These are phyloP conservation scores for Oceanodroma tethys DNA, from an alignment of 2,113 vertebrate species.

Conservation along the genomic window DNA sequence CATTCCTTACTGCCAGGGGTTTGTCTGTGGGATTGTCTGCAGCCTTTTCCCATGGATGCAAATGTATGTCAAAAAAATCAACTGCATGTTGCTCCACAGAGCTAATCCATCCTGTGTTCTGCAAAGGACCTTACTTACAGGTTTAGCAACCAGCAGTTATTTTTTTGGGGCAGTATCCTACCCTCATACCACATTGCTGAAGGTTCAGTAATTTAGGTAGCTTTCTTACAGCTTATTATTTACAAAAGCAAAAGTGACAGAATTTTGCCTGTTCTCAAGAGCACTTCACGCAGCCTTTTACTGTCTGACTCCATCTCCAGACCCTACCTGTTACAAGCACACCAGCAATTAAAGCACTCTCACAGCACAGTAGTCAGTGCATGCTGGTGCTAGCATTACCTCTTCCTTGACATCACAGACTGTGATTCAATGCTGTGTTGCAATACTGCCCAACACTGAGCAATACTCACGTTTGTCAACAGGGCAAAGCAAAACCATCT, in stretches of 20 bases:
- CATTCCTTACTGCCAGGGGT: background rate
- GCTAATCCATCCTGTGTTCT: background rate
- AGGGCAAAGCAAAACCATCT: background rate
- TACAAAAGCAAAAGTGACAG: background rate
- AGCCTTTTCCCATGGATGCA: background rate
- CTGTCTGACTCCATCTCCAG: background rate
- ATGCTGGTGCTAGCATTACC: background rate
- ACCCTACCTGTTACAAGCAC: background rate
- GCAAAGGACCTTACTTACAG: background rate
- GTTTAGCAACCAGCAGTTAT: background rate
- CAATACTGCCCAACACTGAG: background rate
- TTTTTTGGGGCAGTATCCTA: background rate
- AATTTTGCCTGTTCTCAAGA: background rate
- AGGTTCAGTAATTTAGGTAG: background rate
- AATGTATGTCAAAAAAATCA: background rate
- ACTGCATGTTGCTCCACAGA: background rate
- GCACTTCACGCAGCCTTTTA: background rate
- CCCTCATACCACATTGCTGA: background rate
- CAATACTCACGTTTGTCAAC: background rate
- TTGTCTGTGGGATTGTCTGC: background rate
- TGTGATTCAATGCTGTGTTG: rapidly evolving
- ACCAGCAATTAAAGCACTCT: background rate
- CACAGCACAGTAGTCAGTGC: background rate
- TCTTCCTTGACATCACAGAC: background rate
- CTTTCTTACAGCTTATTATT: background rate